Base-by-base conservation (phyloP, 2,888 invertebrate genomes). In the Lissonota sp. region DNA sequence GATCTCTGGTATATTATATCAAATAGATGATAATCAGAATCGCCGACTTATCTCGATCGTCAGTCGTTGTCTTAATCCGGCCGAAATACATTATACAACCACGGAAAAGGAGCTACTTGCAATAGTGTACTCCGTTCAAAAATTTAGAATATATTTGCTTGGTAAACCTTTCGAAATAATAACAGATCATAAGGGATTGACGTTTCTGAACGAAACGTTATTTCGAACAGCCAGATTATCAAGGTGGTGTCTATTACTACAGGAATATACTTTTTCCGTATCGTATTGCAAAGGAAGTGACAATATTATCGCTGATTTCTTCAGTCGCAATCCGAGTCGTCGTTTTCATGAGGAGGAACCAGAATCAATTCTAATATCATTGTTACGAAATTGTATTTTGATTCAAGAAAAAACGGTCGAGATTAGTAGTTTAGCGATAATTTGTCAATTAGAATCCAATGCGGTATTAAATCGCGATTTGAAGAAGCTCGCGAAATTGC, bases 181-280 rank as follows among this genome's bases (percentile, higher is more conserved):
- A 39, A 87, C 86, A 0, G 89, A 89, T 62, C 86, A 88, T 78
- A 83, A 84, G 8, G 80, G 84, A 5, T 3, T 26, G 26, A 26
- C 26, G 26, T 26, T 26, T 26, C 26, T 26, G 1, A 1, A 26
- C 26, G 26, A 26, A 26, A 26, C 26, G 26, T 26, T 26, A 26
- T 26, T 26, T 3, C 26, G 5, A 10, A n/a, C 51, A 6, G n/a
- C 51, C 0, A 6, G 51, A 6, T 51, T 51, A n/a, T n/a, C 12
- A 1, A 6, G 51, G 51, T 51, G 51, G 51, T n/a, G 51, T n/a
- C 2, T 51, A 2, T 6, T n/a, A 5, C 12, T 51, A n/a, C 51
- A 51, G n/a, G n/a, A 51, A n/a, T 5, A 51, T 51, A 10, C 10
- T 4, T 51, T 51, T 8, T 12, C 8, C 51, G 5, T 51, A n/a